Conservation (phyloP, 2,113 vertebrate species). For the Sigmodon hispidus region DNA sequence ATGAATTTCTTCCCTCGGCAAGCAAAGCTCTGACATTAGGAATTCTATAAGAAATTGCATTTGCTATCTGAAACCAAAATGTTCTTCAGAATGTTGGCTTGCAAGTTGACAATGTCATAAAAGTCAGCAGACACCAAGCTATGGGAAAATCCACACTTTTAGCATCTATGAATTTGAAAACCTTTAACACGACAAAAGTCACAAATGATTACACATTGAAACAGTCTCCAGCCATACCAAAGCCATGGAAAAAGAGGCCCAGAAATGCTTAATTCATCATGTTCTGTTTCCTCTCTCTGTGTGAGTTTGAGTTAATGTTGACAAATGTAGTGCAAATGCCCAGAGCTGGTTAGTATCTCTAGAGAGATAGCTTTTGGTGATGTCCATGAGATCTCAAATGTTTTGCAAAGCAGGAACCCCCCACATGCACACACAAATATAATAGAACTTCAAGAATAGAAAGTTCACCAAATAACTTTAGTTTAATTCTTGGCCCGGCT, state of each 20-base stretch:
- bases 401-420: background rate
- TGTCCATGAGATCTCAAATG: background rate
- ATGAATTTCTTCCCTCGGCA: constrained; percentile 56
- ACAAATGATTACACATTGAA: background rate
- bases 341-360: background rate
- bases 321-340: background rate
- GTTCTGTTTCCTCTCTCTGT: background rate
- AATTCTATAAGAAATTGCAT: constrained; percentile 57
- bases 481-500: too few relatives aligned
- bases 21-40: constrained; percentile 23
- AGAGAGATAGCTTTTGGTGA: background rate
- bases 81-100: constrained; percentile 46
- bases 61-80: constrained; percentile 45
- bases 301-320: background rate
- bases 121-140: constrained; percentile 13
- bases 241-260: background rate
- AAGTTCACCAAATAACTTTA: background rate
- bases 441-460: background rate
- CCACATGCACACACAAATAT: background rate
- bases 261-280: background rate
- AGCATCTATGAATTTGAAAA: background rate
- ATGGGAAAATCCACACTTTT: background rate
- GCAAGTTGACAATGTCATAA: background rate
- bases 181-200: background rate
- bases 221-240: background rate